A percentile compares a stretch with the other conserved stretches of the same genome.
Evolutionary conservation across 1,140 invertebrate genomes (phyloP).

Genomic region (Trichogramma pretiosum): DNA sequence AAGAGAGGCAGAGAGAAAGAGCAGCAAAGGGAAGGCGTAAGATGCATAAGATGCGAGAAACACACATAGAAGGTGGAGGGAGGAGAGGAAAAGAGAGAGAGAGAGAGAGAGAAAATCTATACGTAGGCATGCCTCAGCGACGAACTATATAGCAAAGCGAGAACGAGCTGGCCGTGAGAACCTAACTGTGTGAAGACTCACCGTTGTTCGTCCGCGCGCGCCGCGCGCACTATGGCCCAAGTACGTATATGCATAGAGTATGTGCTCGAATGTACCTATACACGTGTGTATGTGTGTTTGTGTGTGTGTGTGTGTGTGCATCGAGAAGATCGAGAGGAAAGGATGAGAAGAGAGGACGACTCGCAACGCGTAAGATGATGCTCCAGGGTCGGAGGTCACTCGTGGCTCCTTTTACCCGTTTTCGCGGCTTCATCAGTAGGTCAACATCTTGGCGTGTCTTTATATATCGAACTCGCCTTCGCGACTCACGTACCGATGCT

Average conservation of each 20-base stretch:
- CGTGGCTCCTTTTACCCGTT: constrained; percentile 27
- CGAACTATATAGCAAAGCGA: no score
- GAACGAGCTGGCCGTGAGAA: constrained; percentile 38
- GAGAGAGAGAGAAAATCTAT: background rate
- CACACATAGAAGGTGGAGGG: no score
- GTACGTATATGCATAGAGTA: background rate
- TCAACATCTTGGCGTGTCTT: no score
- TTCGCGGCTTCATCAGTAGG: background rate
- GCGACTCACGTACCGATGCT: background rate
- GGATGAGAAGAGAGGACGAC: background rate
- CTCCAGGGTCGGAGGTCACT: constrained; percentile 33
- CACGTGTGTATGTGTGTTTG: background rate
- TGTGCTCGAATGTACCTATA: background rate
- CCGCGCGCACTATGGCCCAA: background rate
- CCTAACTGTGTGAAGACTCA: constrained; percentile 38
- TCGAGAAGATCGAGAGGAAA: background rate
- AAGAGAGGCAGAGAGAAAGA: background rate
- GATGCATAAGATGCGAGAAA: no score
- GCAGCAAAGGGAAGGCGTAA: constrained; percentile 9
- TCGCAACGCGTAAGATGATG: constrained; percentile 22
- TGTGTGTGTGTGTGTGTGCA: background rate
- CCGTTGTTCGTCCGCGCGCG: constrained; percentile 25
- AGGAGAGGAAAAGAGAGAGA: background rate
- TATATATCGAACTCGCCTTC: background rate
- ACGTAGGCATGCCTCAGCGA: constrained; percentile 25